Evolutionary conservation across 2,888 invertebrate species (phyloP).

Genomic region (Vannuccia rotundouncinata): DNA sequence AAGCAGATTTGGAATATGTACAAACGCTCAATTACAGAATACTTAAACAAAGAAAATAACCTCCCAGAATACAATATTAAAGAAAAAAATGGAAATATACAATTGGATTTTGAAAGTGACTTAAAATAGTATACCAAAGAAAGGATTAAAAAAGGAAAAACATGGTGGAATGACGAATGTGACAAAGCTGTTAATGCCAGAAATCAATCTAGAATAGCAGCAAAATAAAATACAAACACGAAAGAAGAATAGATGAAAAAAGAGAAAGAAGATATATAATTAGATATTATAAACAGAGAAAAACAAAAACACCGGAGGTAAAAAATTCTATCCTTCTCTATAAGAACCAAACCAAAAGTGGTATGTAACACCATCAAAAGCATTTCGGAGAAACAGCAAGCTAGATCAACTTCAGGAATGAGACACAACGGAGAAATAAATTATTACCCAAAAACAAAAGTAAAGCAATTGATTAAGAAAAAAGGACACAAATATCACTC

Average conservation of each 20-base stretch:
- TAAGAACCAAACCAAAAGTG: neutral
- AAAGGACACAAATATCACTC: neutral
- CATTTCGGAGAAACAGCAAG: neutral
- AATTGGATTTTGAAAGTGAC: neutral
- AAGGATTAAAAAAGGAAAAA: neutral
- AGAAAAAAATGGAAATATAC: too few relatives aligned
- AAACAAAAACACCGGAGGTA: neutral
- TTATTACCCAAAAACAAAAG: neutral
- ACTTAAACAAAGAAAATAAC: too few relatives aligned
- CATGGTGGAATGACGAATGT: slow-evolving; percentile 20
- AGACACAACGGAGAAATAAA: neutral
- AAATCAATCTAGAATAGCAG: too few relatives aligned
- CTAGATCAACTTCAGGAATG: neutral
- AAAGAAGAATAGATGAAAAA: neutral
- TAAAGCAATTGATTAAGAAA: neutral
- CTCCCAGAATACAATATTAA: too few relatives aligned
- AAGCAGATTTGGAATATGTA: too few relatives aligned
- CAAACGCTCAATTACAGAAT: too few relatives aligned
- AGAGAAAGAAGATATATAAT: neutral
- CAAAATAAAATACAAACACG: neutral
- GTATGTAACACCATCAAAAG: neutral
- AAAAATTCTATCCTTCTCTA: neutral
- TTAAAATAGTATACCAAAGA: neutral
- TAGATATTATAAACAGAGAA: neutral
- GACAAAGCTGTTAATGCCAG: neutral